Evolutionary conservation across 2,797 vertebrate genomes (phyloP).

Genomic region (Chanos chanos): DNA sequence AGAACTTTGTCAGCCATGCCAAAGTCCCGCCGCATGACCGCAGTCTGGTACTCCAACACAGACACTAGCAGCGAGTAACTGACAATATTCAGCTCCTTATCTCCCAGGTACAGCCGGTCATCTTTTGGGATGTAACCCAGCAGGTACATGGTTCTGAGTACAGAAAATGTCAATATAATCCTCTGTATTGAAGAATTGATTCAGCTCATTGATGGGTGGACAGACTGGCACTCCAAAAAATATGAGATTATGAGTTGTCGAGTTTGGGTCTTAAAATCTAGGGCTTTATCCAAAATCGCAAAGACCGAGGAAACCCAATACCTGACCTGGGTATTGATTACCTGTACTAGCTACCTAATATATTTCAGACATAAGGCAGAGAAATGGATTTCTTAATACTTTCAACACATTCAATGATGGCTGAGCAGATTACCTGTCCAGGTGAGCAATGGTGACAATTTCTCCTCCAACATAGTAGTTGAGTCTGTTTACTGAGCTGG

Average conservation of each 20-base stretch:
- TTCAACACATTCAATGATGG: no score
- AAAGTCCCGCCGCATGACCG: slow-evolving; percentile 97
- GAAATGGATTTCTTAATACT: neutral
- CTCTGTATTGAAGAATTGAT: no score
- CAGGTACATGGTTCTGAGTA: slow-evolving; percentile 93
- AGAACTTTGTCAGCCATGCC: slow-evolving; percentile 97
- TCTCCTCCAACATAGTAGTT: slow-evolving; percentile 99
- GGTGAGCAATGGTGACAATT: slow-evolving; percentile 97
- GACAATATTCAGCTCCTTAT: slow-evolving; percentile 97
- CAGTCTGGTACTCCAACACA: slow-evolving; percentile 96
- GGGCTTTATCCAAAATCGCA: no score
- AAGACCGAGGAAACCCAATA: no score
- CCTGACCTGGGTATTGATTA: no score
- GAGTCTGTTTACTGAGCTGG: slow-evolving; percentile 97
- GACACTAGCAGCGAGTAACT: slow-evolving; percentile 96
- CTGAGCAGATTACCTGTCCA: slow-evolving; percentile 96
- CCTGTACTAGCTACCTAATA: no score
- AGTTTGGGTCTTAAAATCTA: no score
- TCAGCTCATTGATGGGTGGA: no score
- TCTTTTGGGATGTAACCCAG: slow-evolving; percentile 98
- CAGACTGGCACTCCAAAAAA: no score
- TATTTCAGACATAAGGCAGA: no score
- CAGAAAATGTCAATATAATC: no score
- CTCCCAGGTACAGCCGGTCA: slow-evolving; percentile 93
- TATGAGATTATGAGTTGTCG: no score